Evolutionary conservation across 1,140 invertebrate species (phyloP).

Genomic region (Vanessa tameamea): DNA sequence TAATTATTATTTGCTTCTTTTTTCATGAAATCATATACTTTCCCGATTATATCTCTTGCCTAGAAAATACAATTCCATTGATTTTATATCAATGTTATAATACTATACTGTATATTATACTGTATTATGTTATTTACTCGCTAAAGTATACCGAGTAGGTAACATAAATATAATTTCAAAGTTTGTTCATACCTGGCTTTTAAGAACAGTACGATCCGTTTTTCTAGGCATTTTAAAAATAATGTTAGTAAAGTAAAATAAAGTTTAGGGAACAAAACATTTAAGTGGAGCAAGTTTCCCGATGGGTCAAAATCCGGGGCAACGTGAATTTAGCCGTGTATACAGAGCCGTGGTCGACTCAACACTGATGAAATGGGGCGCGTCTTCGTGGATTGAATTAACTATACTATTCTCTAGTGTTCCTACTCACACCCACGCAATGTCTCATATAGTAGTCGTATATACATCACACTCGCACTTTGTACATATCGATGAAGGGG

Average conservation of each 20-base stretch:
- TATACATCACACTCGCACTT: too few species aligned
- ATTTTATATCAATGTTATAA: not conserved
- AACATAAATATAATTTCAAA: not conserved
- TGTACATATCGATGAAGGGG: too few species aligned
- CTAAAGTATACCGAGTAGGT: too few species aligned
- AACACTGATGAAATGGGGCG: not conserved
- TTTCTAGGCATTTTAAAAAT: slow-evolving; percentile 8
- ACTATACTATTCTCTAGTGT: too few species aligned
- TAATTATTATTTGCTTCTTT: slow-evolving; percentile 7
- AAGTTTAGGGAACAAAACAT: too few species aligned
- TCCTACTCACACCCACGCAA: too few species aligned
- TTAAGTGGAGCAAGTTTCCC: too few species aligned
- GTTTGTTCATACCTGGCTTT: slow-evolving; percentile 3
- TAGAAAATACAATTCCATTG: slow-evolving; percentile 4
- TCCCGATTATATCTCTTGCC: slow-evolving; percentile 10
- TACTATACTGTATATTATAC: too few species aligned
- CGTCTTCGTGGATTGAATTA: too few species aligned
- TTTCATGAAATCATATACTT: slow-evolving; percentile 10
- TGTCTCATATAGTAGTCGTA: too few species aligned
- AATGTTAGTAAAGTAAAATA: not conserved
- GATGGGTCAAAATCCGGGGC: too few species aligned
- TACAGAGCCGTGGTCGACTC: not conserved
- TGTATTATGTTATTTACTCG: too few species aligned
- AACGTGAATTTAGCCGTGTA: not conserved
- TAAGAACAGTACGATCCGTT: not conserved